Evolutionary conservation across 2,113 vertebrate species (phyloP).

Genomic region (Leucosticte australis): DNA sequence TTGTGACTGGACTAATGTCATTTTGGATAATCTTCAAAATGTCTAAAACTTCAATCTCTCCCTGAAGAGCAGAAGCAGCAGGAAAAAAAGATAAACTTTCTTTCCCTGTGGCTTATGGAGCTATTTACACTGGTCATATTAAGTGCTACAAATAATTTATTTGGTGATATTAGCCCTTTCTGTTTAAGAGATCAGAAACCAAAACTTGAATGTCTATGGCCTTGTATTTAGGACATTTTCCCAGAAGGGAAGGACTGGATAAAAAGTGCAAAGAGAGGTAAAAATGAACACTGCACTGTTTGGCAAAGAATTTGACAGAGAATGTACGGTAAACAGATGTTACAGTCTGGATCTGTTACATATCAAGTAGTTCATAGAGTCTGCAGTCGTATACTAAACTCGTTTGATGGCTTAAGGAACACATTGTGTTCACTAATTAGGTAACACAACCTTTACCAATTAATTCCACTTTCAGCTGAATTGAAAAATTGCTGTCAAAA

Average conservation of each 20-base stretch:
- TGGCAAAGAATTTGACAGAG: background rate
- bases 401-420: background rate
- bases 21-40: slow-evolving; percentile 38
- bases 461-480: background rate
- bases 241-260: background rate
- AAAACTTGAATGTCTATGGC: background rate
- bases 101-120: background rate
- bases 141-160: background rate
- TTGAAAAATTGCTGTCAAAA: background rate
- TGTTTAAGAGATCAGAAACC: background rate
- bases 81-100: background rate
- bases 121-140: background rate
- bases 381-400: rapidly evolving
- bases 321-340: background rate
- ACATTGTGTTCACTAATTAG: background rate
- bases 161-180: slow-evolving; percentile 16
- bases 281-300: background rate
- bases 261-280: background rate
- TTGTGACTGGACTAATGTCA: slow-evolving; percentile 39
- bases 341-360: background rate
- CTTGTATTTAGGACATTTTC: background rate
- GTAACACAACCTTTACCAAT: background rate
- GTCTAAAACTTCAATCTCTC: background rate
- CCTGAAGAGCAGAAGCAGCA: slow-evolving; percentile 4
- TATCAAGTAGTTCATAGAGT: background rate